Evolutionary conservation across 2,888 invertebrate species (phyloP).

Genomic region (Chydorus sphaericus): DNA sequence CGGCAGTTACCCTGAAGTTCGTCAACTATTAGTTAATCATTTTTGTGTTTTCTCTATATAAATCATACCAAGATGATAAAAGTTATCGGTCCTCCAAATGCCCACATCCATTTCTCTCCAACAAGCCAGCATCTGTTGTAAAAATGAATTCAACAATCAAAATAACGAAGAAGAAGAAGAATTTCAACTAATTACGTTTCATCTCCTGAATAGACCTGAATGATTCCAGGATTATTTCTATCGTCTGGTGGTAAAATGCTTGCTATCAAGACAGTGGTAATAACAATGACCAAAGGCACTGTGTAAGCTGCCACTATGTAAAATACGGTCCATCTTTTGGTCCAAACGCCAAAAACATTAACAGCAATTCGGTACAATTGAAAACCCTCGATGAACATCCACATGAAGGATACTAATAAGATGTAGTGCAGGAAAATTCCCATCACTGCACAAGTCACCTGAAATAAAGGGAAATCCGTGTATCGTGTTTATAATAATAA

Average conservation of each 20-base stretch:
- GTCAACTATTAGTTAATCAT: too few species aligned
- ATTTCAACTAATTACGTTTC: too few species aligned
- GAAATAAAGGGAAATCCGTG: too few species aligned
- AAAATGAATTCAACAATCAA: not conserved
- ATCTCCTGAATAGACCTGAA: conserved; percentile 19
- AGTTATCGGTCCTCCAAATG: conserved; percentile 22
- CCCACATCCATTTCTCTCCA: conserved; percentile 22
- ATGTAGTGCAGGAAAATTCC: conserved; percentile 34
- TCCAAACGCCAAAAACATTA: conserved; percentile 31
- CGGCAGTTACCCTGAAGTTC: too few species aligned
- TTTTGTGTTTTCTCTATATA: too few species aligned
- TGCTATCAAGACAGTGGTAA: conserved; percentile 13
- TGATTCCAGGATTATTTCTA: too few species aligned
- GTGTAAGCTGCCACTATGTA: conserved; percentile 32
- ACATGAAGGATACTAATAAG: conserved; percentile 33
- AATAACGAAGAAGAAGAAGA: too few species aligned
- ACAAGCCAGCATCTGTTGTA: conserved; percentile 22
- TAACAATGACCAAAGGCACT: conserved; percentile 19
- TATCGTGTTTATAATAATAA: too few species aligned
- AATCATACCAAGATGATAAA: conserved; percentile 20
- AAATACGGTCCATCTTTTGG: conserved; percentile 30
- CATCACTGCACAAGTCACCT: conserved; percentile 28
- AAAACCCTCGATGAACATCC: conserved; percentile 38
- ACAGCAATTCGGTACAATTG: conserved; percentile 36
- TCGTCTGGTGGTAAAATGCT: conserved; percentile 12